Evolutionary conservation across 2,888 invertebrate species (phyloP).

Genomic region (Tethea ocularis): DNA sequence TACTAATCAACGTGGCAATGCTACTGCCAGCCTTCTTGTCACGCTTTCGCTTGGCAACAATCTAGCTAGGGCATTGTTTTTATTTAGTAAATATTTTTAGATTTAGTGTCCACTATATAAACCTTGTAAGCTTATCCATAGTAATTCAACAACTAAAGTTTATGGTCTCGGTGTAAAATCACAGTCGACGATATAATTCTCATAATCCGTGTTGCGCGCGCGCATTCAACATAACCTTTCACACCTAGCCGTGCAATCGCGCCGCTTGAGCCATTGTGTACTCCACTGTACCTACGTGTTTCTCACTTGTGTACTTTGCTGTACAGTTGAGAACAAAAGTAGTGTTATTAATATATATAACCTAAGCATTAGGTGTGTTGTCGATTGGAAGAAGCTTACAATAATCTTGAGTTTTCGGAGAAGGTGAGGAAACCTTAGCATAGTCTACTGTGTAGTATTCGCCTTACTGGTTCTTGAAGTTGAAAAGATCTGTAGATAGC

Average conservation of each 20-base stretch:
- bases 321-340: slow-evolving; percentile 6
- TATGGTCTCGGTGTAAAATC: slow-evolving; percentile 66
- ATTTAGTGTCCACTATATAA: neutral
- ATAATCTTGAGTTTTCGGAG: no score
- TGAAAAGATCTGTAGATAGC: no score
- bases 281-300: slow-evolving; percentile 22
- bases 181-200: slow-evolving; percentile 71
- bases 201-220: slow-evolving; percentile 60
- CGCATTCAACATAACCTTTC: slow-evolving; percentile 75
- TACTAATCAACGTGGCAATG: no score
- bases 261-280: slow-evolving; percentile 29
- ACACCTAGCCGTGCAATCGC: slow-evolving; percentile 58
- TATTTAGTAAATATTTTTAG: no score
- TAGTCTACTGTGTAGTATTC: no score
- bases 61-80: no score
- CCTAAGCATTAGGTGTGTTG: neutral
- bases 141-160: slow-evolving; percentile 33
- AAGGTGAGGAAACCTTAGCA: no score
- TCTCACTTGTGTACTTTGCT: neutral
- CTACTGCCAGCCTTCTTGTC: no score
- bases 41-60: no score
- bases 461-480: no score
- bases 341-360: neutral
- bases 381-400: no score
- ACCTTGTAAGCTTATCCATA: slow-evolving; percentile 47